Percentiles rank a stretch among this genome's conserved stretches.
phyloP scores from a whole-genome alignment of 2,113 vertebrate genomes.

The Notechis scutatus region DNA sequence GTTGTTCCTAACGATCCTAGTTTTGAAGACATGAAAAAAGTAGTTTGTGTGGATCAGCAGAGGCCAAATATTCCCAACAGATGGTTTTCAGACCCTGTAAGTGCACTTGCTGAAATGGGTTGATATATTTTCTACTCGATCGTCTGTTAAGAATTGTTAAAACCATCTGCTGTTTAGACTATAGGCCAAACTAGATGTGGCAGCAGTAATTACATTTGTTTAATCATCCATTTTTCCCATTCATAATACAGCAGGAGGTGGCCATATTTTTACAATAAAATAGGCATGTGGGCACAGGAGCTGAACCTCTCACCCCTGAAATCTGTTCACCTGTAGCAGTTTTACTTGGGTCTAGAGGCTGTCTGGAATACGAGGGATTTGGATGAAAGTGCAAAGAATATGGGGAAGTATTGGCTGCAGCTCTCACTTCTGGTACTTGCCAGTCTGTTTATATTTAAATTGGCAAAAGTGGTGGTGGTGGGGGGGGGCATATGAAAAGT shows the following conservation, averaged over 20 bases:
- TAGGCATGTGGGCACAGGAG: not conserved
- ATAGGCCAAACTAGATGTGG: not conserved
- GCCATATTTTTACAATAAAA: not conserved
- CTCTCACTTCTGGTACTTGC: not conserved
- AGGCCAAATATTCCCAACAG: constrained; percentile 98
- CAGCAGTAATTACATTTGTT: not conserved
- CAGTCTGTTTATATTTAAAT: not conserved
- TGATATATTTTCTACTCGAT: not conserved
- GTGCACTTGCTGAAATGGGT: constrained; percentile 35
- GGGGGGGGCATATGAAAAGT: not conserved
- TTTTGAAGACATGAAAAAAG: constrained; percentile 98
- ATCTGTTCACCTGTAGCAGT: not conserved
- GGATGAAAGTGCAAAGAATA: not conserved
- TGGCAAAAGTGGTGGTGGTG: too few species aligned
- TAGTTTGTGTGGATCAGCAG: constrained; percentile 97
- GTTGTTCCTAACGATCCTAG: constrained; percentile 94
- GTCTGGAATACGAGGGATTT: not conserved
- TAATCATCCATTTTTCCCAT: not conserved
- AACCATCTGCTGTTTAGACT: not conserved
- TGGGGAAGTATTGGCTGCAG: not conserved
- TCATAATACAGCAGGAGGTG: not conserved
- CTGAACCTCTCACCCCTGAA: not conserved
- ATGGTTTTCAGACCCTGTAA: constrained; percentile 98
- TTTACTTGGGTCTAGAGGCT: not conserved
- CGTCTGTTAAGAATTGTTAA: not conserved